Evolutionary conservation across 2,113 vertebrate genomes (phyloP), one percentile per base, ranked within the genome.

Genomic region (Protobothrops flavoviridis): DNA sequence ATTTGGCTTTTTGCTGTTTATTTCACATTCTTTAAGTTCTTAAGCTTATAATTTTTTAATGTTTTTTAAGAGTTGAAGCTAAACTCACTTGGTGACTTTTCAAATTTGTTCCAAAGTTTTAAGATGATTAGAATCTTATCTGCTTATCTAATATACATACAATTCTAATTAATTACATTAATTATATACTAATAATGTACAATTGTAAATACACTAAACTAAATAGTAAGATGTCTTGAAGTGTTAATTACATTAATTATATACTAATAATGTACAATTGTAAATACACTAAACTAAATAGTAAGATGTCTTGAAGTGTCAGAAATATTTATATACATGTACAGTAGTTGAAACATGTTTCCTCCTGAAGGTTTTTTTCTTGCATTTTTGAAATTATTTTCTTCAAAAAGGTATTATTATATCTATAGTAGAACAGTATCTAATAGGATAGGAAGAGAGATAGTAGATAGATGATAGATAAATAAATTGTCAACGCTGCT

Each of bases 281-380:
- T 69, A 64, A 29, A n/a, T 29, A 29, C 26, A 64, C 61, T 61
- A 69, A 69, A n/a, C 29, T n/a, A 69, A 69, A 69, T 69, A 13
- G 29, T 69, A 69, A 69, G 29, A 69, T 64, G 29, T n/a, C 57
- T 64, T n/a, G 26, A 69, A 69, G 11, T 5, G 26, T 69, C 61
- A n/a, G 61, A n/a, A 69, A n/a, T 69, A n/a, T 69, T 69, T 69
- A 96, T 95, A 93, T 95, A 92, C 92, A 90, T 92, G 92, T 89
- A 50, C 48, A 50, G 48, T 50, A 96, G 81, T 55, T 89, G 45
- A 74, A 88, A 89, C 89, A 94, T 85, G 17, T 53, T 94, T 96
- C 2, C 92, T 7, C 5, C 81, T 93, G 5, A 87, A 11, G 85
- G n/a, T 39, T 89, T 0, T 53, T 23, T 21, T 94, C 96, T 39